Base-by-base conservation (phyloP, 2,888 invertebrate species). In the Andrena bicolor region DNA sequence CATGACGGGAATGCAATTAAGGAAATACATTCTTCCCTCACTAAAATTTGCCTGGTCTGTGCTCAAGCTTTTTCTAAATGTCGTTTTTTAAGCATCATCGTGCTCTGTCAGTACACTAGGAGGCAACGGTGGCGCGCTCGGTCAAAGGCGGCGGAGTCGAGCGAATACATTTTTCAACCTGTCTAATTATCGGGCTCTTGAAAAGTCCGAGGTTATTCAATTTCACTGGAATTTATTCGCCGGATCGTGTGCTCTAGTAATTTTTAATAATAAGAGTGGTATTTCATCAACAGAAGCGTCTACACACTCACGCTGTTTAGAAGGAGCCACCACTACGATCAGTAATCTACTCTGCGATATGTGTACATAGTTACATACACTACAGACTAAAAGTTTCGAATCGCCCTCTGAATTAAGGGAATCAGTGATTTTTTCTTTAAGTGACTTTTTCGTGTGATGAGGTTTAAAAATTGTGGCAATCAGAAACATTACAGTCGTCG, bases 141-240 rank as follows among this genome's bases (percentile, higher is more conserved):
- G 65, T 80, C 70, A 82, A 80, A 76, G 72, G 68, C 63, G 60
- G 32, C 26, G 16, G 65, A 66, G 56, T 66, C 65, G 78, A 77
- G 66, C 76, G 82, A 82, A 83, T 80, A 85, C 87, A 87, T 88
- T 87, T 87, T 88, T 87, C 87, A 88, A 80, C 73, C 87, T 86
- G 86, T 86, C 88, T 89, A 88, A 88, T 88, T 88, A 88, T 84
- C 76, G 41, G 64, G 64, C 78, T 80, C 77, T 80, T 77, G 80
- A 76, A 89, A 86, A 80, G 70, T 75, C 65, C 35, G 72, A 13
- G 82, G 65, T 81, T 75, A 84, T 89, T 87, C 86, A 89, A 76
- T 82, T 81, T 65, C 74, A 6, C 73, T 61, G 71, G 84, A 88
- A 88, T 89, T 88, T 87, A 88, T 89, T 84, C 81, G 61, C 30